Percentiles rank a stretch among this genome's conserved stretches.
These are phyloP conservation scores for Hofmannophila pseudospretella DNA, from an alignment of 2,888 invertebrate species.

Conservation along the genomic window DNA sequence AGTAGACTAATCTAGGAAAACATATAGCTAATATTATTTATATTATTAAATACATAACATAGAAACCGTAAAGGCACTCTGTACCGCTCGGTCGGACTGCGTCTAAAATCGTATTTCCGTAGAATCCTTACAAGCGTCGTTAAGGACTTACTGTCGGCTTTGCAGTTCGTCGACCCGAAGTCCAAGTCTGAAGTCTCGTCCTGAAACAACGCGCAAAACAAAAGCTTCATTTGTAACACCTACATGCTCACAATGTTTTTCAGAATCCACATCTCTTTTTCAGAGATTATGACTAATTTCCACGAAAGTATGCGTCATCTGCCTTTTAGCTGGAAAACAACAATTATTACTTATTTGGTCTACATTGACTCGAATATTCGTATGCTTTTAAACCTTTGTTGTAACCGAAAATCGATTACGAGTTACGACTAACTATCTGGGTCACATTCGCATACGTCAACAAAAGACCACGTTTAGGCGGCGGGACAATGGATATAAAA, in stretches of 20 bases:
- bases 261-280: constrained; percentile 1
- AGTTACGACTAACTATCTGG: constrained; percentile 58
- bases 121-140: constrained; percentile 76
- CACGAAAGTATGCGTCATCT: constrained; percentile 27
- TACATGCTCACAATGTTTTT: constrained; percentile 14
- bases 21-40: too few species aligned
- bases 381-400: constrained; percentile 36
- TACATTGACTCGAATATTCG: constrained; percentile 33
- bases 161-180: constrained; percentile 69
- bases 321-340: constrained; percentile 20
- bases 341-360: constrained; percentile 29
- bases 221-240: constrained; percentile 37
- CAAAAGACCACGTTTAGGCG: constrained; percentile 61
- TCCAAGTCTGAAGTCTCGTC: constrained; percentile 53
- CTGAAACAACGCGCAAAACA: constrained; percentile 50
- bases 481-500: constrained; percentile 49
- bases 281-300: constrained; percentile 32
- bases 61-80: constrained; percentile 17
- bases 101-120: constrained; percentile 77
- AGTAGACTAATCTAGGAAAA: too few species aligned
- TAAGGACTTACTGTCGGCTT: constrained; percentile 72
- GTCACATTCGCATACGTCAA: constrained; percentile 63
- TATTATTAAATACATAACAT: too few species aligned
- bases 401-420: constrained; percentile 52
- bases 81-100: constrained; percentile 44